Evolutionary conservation across 2,113 vertebrate genomes (phyloP).

Genomic region (Microtus montanus): DNA sequence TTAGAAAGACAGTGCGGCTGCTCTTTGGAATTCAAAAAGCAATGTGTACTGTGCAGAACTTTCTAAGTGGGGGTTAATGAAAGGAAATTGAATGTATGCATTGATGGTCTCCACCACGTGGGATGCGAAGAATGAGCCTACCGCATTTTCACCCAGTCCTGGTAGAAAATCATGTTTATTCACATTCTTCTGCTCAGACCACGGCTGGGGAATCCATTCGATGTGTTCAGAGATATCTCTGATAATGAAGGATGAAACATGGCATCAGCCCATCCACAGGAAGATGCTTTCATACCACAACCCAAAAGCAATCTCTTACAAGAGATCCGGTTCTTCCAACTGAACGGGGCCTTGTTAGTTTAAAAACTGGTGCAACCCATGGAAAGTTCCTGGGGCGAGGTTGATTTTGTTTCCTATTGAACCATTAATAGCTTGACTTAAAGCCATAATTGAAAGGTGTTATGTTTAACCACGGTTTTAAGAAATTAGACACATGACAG

Average conservation of each 20-base stretch:
- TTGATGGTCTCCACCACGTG: background rate
- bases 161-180: constrained; percentile 17
- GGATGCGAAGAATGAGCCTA: background rate
- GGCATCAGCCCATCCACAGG: background rate
- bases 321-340: constrained; percentile 3
- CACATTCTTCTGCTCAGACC: background rate
- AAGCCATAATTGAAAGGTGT: background rate
- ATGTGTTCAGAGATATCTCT: constrained; percentile 30
- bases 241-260: constrained; percentile 42
- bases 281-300: constrained; percentile 34
- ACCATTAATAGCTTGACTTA: background rate
- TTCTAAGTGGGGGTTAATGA: constrained; percentile 81
- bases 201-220: background rate
- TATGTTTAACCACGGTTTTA: constrained; percentile 12
- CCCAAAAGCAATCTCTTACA: background rate
- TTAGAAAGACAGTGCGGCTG: constrained; percentile 71
- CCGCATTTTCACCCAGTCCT: background rate
- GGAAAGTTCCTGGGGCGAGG: background rate
- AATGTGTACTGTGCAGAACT: constrained; percentile 51
- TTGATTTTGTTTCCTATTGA: background rate
- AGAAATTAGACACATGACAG: background rate
- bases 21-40: constrained; percentile 72
- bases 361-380: background rate
- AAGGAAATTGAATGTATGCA: background rate
- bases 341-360: background rate